phyloP scores from a whole-genome alignment of 2,113 vertebrate genomes.

The Sakesphorus luctuosus region DNA sequence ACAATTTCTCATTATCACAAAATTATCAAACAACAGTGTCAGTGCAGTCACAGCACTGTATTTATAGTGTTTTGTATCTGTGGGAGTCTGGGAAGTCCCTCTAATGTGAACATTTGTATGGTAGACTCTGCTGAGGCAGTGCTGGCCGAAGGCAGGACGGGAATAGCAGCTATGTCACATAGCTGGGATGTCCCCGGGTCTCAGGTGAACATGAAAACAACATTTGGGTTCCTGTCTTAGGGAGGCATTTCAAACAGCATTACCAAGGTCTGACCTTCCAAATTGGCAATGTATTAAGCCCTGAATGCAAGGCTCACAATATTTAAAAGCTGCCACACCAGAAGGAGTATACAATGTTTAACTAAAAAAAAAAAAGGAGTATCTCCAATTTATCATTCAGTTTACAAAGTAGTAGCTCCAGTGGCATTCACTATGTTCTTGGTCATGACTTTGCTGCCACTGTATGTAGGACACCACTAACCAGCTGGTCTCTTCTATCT shows the following conservation, averaged over 20 bases:
- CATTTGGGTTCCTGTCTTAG: background rate
- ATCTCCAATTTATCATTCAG: background rate
- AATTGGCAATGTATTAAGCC: background rate
- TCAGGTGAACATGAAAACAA: background rate
- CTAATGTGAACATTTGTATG: too few species aligned
- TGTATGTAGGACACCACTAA: background rate
- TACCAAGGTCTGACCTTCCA: background rate
- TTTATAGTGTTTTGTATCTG: background rate
- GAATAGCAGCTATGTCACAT: background rate
- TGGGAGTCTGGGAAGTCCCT: accelerated
- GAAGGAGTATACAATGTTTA: background rate
- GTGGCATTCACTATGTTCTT: background rate
- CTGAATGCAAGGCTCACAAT: background rate
- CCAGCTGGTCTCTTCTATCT: background rate
- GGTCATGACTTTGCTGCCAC: background rate
- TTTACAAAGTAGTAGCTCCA: background rate
- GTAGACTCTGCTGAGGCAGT: background rate
- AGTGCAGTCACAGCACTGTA: background rate
- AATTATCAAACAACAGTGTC: background rate
- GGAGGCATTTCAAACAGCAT: background rate
- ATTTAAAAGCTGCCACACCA: background rate
- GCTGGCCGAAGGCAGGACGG: too few species aligned
- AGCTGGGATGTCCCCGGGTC: accelerated
- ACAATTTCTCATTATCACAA: accelerated
- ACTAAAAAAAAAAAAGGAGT: background rate